Percentiles rank a stretch among this genome's conserved stretches.
Conservation (phyloP, 1,140 invertebrate species). For the Heliconius congener region DNA sequence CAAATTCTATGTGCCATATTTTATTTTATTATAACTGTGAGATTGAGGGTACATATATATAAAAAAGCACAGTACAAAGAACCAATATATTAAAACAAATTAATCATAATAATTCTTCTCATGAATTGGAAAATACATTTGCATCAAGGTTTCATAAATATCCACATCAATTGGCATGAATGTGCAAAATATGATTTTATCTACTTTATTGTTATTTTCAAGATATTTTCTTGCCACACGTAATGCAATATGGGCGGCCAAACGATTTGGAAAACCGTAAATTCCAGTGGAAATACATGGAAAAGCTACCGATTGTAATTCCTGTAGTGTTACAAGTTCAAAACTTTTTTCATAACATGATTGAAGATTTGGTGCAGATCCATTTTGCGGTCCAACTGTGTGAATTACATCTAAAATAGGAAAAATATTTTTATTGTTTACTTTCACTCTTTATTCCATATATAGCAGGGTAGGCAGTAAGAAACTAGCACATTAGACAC, state of each 20-base stretch:
- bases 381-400: conserved; percentile 90
- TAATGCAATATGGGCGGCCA: conserved; percentile 88
- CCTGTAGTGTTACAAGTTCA: conserved; percentile 82
- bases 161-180: conserved; percentile 88
- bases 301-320: conserved; percentile 88
- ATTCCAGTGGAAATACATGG: conserved; percentile 94
- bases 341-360: conserved; percentile 88
- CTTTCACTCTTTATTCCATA: too few relatives aligned
- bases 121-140: conserved; percentile 86
- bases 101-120: conserved; percentile 46
- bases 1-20: too few relatives aligned
- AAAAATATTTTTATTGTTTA: too few relatives aligned
- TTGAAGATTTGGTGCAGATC: conserved; percentile 84
- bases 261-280: conserved; percentile 91
- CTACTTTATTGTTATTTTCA: conserved; percentile 84
- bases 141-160: conserved; percentile 88
- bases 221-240: conserved; percentile 86
- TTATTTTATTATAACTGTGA: too few relatives aligned
- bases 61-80: background rate
- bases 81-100: background rate
- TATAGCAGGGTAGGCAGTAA: too few relatives aligned
- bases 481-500: too few relatives aligned
- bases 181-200: conserved; percentile 91
- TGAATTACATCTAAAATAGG: conserved; percentile 89
- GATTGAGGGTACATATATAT: too few relatives aligned